A percentile compares a stretch with the other conserved stretches of the same genome.
Conservation (phyloP, 2,113 vertebrate species). For the Oncorhynchus keta region DNA sequence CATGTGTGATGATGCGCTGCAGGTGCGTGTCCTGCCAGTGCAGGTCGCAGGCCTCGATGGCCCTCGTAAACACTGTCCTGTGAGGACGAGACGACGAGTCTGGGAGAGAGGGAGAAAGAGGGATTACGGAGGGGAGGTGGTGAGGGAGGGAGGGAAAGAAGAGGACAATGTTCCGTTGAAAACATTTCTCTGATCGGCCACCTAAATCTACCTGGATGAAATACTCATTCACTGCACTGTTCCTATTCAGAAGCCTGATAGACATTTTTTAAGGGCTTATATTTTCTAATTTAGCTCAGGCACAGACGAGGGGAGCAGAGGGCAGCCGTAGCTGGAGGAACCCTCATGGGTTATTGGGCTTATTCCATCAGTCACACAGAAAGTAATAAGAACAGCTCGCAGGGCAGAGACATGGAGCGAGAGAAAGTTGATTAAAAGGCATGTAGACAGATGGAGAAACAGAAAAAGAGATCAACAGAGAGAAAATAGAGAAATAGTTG, state of each 20-base stretch:
- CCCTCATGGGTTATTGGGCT: constrained; percentile 23
- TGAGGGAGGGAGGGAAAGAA: background rate
- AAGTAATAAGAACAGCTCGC: constrained; percentile 29
- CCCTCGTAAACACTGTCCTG: constrained; percentile 94
- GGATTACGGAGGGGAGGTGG: too few relatives aligned
- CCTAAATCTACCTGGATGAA: background rate
- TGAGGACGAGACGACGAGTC: constrained; percentile 74
- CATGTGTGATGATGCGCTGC: constrained; percentile 92
- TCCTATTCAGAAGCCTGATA: background rate
- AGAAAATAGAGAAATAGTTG: background rate
- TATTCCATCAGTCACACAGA: constrained; percentile 40
- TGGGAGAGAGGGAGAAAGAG: constrained; percentile 7
- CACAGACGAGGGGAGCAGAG: background rate
- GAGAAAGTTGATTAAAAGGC: background rate
- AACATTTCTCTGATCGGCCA: too few relatives aligned
- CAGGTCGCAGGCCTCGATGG: constrained; percentile 95
- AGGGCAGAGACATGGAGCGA: background rate
- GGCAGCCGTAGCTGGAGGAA: constrained; percentile 1
- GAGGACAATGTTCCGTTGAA: background rate
- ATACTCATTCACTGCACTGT: background rate
- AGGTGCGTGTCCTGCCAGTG: constrained; percentile 97
- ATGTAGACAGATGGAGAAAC: background rate
- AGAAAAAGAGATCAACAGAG: background rate
- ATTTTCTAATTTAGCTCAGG: constrained; percentile 11
- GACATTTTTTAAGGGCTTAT: background rate